Base-by-base conservation (phyloP, 92 coral and sea anemone genomes). In the Pocillopora grandis region DNA sequence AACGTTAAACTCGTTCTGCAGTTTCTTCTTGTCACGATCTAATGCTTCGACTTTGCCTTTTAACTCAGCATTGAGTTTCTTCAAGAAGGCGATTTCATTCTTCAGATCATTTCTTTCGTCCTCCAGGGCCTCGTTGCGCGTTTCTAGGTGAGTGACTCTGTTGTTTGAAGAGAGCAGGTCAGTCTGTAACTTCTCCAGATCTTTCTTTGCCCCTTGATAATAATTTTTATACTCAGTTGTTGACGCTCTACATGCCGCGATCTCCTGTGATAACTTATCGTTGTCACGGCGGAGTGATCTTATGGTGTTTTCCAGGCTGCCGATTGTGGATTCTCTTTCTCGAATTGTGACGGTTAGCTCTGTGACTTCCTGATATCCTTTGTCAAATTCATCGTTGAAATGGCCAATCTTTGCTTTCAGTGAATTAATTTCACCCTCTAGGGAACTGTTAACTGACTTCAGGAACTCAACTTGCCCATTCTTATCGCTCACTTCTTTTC, bases 101-200 rank as follows among this genome's bases (percentile, higher is more conserved):
- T 92, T 94, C 36, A 96, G 86, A 49, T 91, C 93, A 69, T 94
- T 90, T 76, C 94, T 77, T 76, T 96, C 99, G 79, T 96, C 96
- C 48, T 86, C 93, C 13, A 92, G 76, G 68, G 96, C 93, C 56
- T 89, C 88, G 76, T 92, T 91, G 42, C 91, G 90, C n/a, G 98
- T 89, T 78, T 94, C 95, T 62, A 89, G 82, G 78, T 88, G 95
- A 15, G 97, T 90, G 19, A 86, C 81, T 78, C 84, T 92, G 75
- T 94, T 95, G 78, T 83, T 92, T 31, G 94, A 90, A 55, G 90
- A 69, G 57, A 96, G 88, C 70, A 94, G 80, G 49, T 94, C 99
- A 88, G 89, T 90, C 68, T 92, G 97, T 62, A 92, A 66, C 75
- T 90, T 96, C 52, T 94, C 99, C 13, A 94, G 77, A 55, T 94